These are phyloP conservation scores for Pampusana beccarii DNA, from an alignment of 2,113 vertebrate genomes.

Conservation along the genomic window DNA sequence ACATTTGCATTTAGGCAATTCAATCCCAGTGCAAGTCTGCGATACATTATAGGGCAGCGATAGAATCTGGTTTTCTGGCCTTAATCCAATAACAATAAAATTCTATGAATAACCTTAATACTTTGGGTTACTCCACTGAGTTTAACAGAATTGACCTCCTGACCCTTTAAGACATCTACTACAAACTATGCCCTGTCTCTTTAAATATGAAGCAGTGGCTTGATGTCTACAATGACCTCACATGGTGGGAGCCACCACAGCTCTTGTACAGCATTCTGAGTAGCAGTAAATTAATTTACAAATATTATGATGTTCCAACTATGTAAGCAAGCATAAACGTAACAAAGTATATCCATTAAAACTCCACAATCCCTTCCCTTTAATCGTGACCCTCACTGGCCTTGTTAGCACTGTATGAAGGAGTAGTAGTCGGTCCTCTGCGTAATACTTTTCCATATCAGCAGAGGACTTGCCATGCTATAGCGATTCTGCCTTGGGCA, in stretches of 20 bases:
- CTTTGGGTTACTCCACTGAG: conserved; percentile 43
- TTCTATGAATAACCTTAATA: conserved; percentile 55
- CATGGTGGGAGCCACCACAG: neutral
- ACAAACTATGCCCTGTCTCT: neutral
- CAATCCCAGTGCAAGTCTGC: conserved; percentile 31
- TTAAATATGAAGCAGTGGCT: neutral
- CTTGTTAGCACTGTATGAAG: neutral
- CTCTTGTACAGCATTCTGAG: neutral
- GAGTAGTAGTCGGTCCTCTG: neutral
- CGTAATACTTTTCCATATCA: neutral
- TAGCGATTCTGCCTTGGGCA: neutral
- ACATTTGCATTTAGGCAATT: conserved; percentile 62
- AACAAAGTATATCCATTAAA: neutral
- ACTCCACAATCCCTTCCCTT: neutral
- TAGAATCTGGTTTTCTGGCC: conserved; percentile 69
- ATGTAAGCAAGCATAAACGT: neutral
- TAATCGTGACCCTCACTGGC: neutral
- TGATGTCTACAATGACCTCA: neutral
- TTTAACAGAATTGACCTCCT: conserved; percentile 62
- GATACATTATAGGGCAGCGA: conserved; percentile 62
- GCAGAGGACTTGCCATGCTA: neutral
- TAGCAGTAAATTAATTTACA: neutral
- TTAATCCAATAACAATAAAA: conserved; percentile 62
- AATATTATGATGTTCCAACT: neutral
- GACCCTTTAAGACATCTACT: conserved; percentile 40